Percentiles rank a stretch among this genome's conserved stretches.
Evolutionary conservation across 2,888 invertebrate species (phyloP).

Genomic region (Busseola fusca): DNA sequence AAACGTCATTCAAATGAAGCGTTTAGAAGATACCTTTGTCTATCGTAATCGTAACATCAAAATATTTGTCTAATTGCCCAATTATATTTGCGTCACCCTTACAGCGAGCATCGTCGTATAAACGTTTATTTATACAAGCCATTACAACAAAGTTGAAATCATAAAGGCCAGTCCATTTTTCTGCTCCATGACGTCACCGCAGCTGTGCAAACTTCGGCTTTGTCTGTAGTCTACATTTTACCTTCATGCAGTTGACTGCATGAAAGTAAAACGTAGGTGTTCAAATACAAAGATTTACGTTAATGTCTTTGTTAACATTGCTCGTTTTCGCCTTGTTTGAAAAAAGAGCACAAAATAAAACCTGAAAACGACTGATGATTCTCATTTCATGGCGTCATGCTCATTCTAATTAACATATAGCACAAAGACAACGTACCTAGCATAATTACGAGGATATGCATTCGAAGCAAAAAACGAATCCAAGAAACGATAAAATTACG

Average conservation of each 20-base stretch:
- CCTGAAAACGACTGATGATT: slow-evolving; percentile 27
- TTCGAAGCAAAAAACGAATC: slow-evolving; percentile 32
- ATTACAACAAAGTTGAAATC: slow-evolving; percentile 50
- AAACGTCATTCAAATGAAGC: slow-evolving; percentile 40
- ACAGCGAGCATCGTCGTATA: slow-evolving; percentile 28
- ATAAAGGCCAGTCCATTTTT: slow-evolving; percentile 58
- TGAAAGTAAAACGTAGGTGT: slow-evolving; percentile 34
- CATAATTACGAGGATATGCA: slow-evolving; percentile 25
- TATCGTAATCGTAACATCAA: slow-evolving; percentile 58
- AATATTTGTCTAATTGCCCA: slow-evolving; percentile 67
- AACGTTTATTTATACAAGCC: slow-evolving; percentile 51
- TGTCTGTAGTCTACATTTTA: slow-evolving; percentile 39
- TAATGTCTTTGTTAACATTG: slow-evolving; percentile 52
- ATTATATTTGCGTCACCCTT: slow-evolving; percentile 64
- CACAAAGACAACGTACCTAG: slow-evolving; percentile 40
- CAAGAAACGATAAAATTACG: slow-evolving; percentile 32
- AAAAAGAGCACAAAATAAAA: slow-evolving; percentile 22
- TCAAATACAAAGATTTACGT: slow-evolving; percentile 42
- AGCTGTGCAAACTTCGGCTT: slow-evolving; percentile 70
- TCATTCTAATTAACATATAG: slow-evolving; percentile 43
- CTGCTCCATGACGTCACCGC: slow-evolving; percentile 69
- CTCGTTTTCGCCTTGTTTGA: slow-evolving; percentile 17
- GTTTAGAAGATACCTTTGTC: slow-evolving; percentile 24
- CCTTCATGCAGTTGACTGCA: slow-evolving; percentile 52
- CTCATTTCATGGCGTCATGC: slow-evolving; percentile 25